Evolutionary conservation across 2,113 vertebrate species (phyloP).

Genomic region (Sylvia atricapilla): DNA sequence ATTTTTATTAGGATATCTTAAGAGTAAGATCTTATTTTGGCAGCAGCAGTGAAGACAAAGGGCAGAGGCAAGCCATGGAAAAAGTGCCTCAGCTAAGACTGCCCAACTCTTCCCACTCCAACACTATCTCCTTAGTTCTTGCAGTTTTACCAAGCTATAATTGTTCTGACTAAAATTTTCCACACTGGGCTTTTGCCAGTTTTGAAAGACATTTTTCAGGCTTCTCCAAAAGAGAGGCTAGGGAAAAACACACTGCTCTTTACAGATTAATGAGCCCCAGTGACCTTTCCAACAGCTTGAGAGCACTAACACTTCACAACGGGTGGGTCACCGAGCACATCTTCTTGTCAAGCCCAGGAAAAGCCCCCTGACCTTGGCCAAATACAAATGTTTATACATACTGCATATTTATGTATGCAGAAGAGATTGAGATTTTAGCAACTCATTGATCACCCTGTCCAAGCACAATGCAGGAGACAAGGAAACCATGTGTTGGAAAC

Average conservation of each 20-base stretch:
- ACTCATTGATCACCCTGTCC: not conserved
- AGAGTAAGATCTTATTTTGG: not conserved
- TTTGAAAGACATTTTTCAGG: conserved; percentile 4
- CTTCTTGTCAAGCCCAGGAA: not conserved
- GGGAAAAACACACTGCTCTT: not conserved
- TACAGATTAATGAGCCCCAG: conserved; percentile 15
- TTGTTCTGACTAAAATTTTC: conserved; percentile 27
- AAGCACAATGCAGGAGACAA: not conserved
- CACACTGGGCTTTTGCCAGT: not conserved
- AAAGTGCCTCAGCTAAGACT: conserved; percentile 4
- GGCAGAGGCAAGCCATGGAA: not conserved
- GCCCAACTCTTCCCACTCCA: not conserved
- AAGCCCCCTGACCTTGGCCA: not conserved
- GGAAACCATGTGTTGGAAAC: not conserved
- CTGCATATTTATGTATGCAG: not conserved
- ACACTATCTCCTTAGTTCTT: not conserved
- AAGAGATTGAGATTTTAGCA: not conserved
- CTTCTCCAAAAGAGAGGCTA: not conserved
- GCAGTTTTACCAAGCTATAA: not conserved
- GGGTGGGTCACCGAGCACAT: not conserved
- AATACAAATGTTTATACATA: not conserved
- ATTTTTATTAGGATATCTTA: conserved; percentile 13
- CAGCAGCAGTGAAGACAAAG: not conserved
- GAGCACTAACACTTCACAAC: not conserved
- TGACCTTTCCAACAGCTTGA: not conserved